Evolutionary conservation across 1,140 invertebrate genomes (phyloP).

Genomic region (Trichogramma pretiosum): DNA sequence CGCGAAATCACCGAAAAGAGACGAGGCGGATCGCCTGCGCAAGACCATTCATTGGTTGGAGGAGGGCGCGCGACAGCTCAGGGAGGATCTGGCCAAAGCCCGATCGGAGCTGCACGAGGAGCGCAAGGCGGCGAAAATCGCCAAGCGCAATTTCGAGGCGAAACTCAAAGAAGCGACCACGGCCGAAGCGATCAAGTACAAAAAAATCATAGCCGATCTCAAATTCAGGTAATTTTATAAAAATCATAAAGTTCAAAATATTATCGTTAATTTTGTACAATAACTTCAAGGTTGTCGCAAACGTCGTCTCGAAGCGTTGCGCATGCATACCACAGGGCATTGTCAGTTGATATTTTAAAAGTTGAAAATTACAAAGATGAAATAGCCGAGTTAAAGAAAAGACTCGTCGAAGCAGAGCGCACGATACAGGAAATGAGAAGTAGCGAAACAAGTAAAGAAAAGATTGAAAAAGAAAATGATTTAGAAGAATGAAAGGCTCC

Average conservation of each 20-base stretch:
- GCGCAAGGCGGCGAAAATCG: conserved; percentile 27
- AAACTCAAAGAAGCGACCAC: conserved; percentile 26
- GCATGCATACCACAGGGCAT: too few species aligned
- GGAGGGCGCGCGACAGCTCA: conserved; percentile 28
- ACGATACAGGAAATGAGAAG: conserved; percentile 29
- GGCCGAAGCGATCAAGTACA: conserved; percentile 30
- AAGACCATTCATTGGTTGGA: conserved; percentile 38
- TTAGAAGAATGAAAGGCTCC: too few species aligned
- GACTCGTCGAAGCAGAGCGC: conserved; percentile 29
- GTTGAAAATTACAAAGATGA: conserved; percentile 32
- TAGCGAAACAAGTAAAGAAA: too few species aligned
- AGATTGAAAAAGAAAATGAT: too few species aligned
- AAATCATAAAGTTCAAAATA: too few species aligned
- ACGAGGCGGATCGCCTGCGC: conserved; percentile 26
- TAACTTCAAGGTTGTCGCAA: conserved; percentile 22
- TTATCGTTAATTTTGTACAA: not conserved
- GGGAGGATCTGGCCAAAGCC: conserved; percentile 32
- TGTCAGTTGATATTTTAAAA: conserved; percentile 25
- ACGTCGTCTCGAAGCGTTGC: conserved; percentile 20
- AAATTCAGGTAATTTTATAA: conserved; percentile 25
- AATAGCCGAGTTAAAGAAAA: conserved; percentile 27
- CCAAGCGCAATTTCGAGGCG: conserved; percentile 28
- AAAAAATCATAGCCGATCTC: conserved; percentile 29
- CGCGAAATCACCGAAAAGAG: not conserved
- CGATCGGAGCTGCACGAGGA: conserved; percentile 35